These are phyloP conservation scores for Aleiodes alternator DNA, from an alignment of 2,888 invertebrate genomes.

Conservation along the genomic window DNA sequence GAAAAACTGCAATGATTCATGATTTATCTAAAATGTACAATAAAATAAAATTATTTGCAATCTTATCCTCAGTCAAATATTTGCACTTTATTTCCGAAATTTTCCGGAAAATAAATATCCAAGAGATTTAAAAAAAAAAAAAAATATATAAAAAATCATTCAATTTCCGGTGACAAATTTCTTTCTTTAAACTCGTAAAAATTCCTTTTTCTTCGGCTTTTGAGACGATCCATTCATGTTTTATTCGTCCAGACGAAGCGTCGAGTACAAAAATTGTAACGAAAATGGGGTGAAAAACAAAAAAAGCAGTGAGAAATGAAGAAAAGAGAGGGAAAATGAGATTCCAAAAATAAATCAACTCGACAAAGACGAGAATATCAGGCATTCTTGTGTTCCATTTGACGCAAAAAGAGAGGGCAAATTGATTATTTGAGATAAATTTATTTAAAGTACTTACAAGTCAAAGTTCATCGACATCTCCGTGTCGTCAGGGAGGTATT, in stretches of 20 bases:
- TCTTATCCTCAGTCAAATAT: no score
- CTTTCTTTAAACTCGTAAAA: no score
- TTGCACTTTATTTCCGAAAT: no score
- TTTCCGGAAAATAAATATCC: no score
- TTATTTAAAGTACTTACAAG: conserved; percentile 62
- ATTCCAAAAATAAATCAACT: conserved; percentile 41
- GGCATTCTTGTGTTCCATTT: neutral
- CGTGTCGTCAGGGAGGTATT: conserved; percentile 66
- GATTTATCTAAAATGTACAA: no score
- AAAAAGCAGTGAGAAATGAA: conserved; percentile 23
- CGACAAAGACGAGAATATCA: conserved; percentile 9
- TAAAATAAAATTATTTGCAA: no score
- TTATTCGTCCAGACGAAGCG: conserved; percentile 29
- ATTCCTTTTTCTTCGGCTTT: neutral
- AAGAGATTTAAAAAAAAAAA: no score
- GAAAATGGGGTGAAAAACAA: conserved; percentile 23
- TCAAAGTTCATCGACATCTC: conserved; percentile 63
- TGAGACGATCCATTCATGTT: conserved; percentile 24
- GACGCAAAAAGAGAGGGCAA: neutral
- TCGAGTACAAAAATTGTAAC: neutral
- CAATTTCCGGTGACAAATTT: neutral
- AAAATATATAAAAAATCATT: no score
- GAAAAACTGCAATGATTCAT: no score
- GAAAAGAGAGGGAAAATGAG: neutral
- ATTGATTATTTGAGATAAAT: neutral